phyloP scores from a whole-genome alignment of 2,797 vertebrate species.

The Enteromius thamalakanensis region DNA sequence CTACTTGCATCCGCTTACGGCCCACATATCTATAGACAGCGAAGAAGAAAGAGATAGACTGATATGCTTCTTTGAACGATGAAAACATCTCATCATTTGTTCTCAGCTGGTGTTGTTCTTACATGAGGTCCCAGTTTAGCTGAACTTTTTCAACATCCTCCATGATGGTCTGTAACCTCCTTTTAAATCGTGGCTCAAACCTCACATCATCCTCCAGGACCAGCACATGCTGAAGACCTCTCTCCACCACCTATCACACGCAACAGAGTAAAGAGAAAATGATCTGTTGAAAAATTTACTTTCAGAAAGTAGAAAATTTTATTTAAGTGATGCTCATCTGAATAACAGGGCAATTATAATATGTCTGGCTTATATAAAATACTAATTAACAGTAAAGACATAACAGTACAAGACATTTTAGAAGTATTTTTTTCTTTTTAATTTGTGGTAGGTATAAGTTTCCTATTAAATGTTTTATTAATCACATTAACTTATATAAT shows the following conservation, averaged over 20 bases:
- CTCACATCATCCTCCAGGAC: constrained; percentile 95
- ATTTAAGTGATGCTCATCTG: neutral
- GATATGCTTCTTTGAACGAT: neutral
- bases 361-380: neutral
- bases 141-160: constrained; percentile 80
- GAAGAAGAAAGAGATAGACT: neutral
- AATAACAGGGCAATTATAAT: neutral
- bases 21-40: constrained; percentile 76
- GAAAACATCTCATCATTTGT: neutral
- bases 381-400: neutral
- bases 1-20: constrained; percentile 83
- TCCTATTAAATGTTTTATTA: neutral
- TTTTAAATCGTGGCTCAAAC: constrained; percentile 93
- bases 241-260: constrained; percentile 82
- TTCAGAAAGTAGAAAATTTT: neutral
- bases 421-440: too few species aligned
- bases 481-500: neutral
- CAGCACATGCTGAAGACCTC: constrained; percentile 82
- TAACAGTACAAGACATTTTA: too few species aligned
- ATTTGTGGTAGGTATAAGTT: neutral
- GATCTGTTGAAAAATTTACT: neutral
- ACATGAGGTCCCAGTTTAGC: constrained; percentile 98
- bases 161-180: constrained; percentile 86
- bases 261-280: neutral
- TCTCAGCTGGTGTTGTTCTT: constrained; percentile 64